Base-by-base conservation (phyloP, 2,888 invertebrate genomes). In the Polyommatus icarus region DNA sequence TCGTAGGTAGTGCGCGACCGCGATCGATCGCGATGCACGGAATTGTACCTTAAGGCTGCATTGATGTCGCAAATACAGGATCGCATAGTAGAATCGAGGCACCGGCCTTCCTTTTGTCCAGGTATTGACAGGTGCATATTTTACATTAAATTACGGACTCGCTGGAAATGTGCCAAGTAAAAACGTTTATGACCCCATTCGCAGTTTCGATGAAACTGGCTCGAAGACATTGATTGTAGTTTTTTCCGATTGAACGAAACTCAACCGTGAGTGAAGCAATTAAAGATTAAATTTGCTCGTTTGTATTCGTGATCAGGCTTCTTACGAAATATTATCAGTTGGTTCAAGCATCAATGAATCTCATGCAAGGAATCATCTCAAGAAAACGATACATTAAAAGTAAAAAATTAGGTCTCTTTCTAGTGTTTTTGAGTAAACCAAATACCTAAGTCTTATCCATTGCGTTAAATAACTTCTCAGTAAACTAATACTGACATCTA, bases 101-200 rank as follows among this genome's bases (percentile, higher is more conserved):
- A 40, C 54, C 15, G 50, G 50, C 18, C 75, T 29, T 29, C 24
- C 75, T 46, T 15, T 54, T 75, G 75, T 75, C 12, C 54, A 29
- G 75, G 29, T 29, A 75, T 75, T 75, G 75, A 54, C 75, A 75
- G 75, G 50, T 75, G 75, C 75, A 75, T 75, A 75, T 75, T 75
- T 75, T 75, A 54, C 29, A 75, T 75, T 24, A 75, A 75, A 75
- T 50, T 50, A 75, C 54, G 24, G 50, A 1, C 29, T 73, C 73
- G 46, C 24, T 75, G 75, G 75, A 50, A 29, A 24, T 29, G 29
- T 29, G 75, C 75, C 54, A 75, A 54, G 50, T 4, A 73, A 73
- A 73, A 73, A 73, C 46, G 40, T 46, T 46, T 73, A 75, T 54
- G 75, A 75, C 75, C 75, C 50, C 29, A 75, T 75, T 75, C 75